Conservation (phyloP, 2,113 vertebrate genomes). For the Hydrochoerus hydrochaeris region DNA sequence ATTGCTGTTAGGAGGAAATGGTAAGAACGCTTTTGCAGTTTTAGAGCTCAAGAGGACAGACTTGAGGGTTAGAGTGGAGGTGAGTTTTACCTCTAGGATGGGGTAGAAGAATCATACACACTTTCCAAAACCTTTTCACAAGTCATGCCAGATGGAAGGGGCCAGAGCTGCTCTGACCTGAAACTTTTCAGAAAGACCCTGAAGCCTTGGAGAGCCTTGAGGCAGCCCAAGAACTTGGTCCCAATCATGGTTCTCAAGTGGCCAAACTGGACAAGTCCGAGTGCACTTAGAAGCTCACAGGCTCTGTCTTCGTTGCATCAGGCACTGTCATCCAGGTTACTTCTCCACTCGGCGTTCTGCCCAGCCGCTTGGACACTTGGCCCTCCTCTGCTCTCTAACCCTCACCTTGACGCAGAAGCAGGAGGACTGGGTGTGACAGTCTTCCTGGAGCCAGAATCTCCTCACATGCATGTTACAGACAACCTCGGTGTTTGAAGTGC, state of each 20-base stretch:
- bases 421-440: neutral
- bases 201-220: neutral
- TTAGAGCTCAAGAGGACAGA: neutral
- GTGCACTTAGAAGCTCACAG: neutral
- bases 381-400: neutral
- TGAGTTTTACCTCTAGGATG: neutral
- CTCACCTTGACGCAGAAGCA: neutral
- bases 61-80: neutral
- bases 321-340: neutral
- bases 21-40: neutral
- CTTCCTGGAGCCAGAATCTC: neutral
- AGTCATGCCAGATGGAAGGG: neutral
- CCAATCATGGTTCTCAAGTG: neutral
- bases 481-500: neutral
- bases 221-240: neutral
- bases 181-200: neutral
- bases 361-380: neutral
- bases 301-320: neutral
- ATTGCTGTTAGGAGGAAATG: neutral
- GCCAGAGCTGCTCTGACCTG: neutral
- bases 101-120: neutral
- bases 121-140: neutral
- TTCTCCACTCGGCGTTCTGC: neutral
- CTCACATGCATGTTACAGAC: neutral
- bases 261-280: neutral